phyloP scores from a whole-genome alignment of 2,113 vertebrate genomes.

The Ceyx cyanopectus region DNA sequence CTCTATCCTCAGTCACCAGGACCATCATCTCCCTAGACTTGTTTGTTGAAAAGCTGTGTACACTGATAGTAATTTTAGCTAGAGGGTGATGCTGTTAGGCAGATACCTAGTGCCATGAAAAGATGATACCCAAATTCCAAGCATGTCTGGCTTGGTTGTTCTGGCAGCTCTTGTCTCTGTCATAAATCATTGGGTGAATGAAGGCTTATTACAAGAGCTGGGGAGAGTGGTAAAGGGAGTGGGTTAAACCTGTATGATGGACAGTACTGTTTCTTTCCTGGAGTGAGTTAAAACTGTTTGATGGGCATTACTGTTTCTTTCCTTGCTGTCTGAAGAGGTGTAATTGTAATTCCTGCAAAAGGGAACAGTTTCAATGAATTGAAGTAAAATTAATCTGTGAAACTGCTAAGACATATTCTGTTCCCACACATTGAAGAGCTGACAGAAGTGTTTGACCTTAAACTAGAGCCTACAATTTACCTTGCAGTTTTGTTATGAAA shows the following conservation, averaged over 20 bases:
- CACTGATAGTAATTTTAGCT: neutral
- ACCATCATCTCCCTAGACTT: neutral
- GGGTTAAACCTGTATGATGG: neutral
- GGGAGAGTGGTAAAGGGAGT: neutral
- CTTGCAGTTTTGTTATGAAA: neutral
- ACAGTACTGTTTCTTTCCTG: neutral
- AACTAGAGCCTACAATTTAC: neutral
- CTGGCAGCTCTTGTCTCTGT: neutral
- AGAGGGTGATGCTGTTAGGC: neutral
- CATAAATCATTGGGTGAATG: neutral
- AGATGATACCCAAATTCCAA: neutral
- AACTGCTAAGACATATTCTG: neutral
- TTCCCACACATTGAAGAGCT: accelerated
- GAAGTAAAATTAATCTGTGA: neutral
- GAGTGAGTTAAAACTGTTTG: neutral
- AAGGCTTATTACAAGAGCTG: neutral
- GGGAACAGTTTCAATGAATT: neutral
- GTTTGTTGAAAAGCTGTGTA: neutral
- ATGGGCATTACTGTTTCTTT: neutral
- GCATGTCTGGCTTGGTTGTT: neutral
- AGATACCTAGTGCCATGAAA: neutral
- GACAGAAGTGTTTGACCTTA: neutral
- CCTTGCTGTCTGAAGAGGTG: neutral
- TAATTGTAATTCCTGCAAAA: neutral
- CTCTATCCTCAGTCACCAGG: too few relatives aligned